Evolutionary conservation across 2,888 invertebrate species (phyloP), one percentile per base, ranked within the genome.

Genomic region (Actias luna): DNA sequence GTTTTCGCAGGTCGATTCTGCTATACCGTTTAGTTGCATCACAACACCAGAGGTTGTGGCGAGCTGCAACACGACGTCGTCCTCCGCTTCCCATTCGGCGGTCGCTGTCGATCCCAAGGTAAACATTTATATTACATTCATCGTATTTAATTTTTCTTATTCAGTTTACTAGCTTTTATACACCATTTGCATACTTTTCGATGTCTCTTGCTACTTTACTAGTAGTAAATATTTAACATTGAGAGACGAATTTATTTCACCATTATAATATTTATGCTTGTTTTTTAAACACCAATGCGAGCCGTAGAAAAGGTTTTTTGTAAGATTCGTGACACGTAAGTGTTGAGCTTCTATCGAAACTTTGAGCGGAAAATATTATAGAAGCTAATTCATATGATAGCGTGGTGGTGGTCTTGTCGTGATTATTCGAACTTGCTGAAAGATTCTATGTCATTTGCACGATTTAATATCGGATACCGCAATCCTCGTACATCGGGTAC

Each of bases 21-120:
- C 90, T 68, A 91, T 92, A 79, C 88, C 92, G 79, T 92, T 92
- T 82, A 91, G 87, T 84, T 92, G 92, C 89, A 92, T 92, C 89
- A 91, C 92, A 75, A 89, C 87, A 64, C 89, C 92, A 63, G 92
- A 91, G 85, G 92, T 91, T 72, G 91, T 89, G 82, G 74, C 87
- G 69, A 87, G 87, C 75, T 89, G 91, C 85, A 88, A 84, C 82
- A 88, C 89, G 65, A 89, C 91, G 52, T 74, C 90, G 36, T 85
- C 90, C 62, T 74, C 84, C 46, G 7, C 18, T 42, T 69, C 84
- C 46, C 88, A 82, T 70, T 68, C 87, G 16, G 77, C 87, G 25
- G 80, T 84, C 71, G 82, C 86, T 60, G 79, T 85, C 65, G 92
- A 92, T 69, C 79, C 85, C 22, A 92, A 92, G 92, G 92, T 92